Evolutionary conservation across 2,113 vertebrate genomes (phyloP).

Genomic region (Chaetorhynchus papuensis): DNA sequence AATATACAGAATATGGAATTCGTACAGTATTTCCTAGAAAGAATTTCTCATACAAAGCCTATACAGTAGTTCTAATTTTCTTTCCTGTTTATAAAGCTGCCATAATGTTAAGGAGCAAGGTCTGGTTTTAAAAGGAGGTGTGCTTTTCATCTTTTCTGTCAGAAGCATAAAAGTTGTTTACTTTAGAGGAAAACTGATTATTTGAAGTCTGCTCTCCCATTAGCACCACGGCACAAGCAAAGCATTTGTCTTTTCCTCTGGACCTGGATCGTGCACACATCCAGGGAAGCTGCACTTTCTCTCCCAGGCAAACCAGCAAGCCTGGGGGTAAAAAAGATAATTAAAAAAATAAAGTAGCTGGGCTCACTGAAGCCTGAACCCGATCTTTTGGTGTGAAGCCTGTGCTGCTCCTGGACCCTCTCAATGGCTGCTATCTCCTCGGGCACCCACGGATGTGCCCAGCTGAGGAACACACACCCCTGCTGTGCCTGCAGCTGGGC

Average conservation of each 20-base stretch:
- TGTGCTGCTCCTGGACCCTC: not conserved
- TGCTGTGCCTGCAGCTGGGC: not conserved
- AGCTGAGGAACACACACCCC: not conserved
- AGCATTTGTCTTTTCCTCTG: constrained; percentile 14
- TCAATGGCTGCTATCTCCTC: fast-evolving
- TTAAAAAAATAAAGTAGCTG: not conserved
- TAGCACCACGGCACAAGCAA: constrained; percentile 10
- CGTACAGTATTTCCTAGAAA: not conserved
- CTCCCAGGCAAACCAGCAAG: not conserved
- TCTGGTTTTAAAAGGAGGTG: not conserved
- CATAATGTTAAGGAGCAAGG: not conserved
- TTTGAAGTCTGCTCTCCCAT: constrained; percentile 32
- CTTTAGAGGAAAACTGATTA: constrained; percentile 32
- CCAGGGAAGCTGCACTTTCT: not conserved
- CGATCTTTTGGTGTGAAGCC: not conserved
- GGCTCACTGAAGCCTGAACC: not conserved
- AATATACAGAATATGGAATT: not conserved
- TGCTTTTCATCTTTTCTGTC: constrained; percentile 40
- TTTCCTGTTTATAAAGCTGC: not conserved
- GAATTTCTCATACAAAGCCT: not conserved
- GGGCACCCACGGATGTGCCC: fast-evolving
- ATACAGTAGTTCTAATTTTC: not conserved
- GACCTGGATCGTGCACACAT: not conserved
- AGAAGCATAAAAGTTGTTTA: constrained; percentile 10
- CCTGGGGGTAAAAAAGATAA: not conserved